phyloP scores from a whole-genome alignment of 2,797 vertebrate species.

The Melopsittacus undulatus region DNA sequence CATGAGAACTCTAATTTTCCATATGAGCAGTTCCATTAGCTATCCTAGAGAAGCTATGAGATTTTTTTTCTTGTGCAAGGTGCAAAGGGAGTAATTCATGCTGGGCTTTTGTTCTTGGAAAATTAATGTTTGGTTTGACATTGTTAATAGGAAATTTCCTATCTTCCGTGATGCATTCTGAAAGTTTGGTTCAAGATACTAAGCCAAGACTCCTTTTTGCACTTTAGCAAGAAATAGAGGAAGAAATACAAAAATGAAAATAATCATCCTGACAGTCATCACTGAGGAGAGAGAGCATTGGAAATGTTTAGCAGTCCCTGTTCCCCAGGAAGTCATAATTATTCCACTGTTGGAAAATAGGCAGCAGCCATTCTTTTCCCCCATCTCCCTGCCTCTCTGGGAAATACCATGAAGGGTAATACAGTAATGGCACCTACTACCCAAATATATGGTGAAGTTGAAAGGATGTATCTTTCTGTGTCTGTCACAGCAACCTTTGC shows the following conservation, averaged over 20 bases:
- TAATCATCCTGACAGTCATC: not conserved
- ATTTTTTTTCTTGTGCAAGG: not conserved
- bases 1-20: constrained; percentile 45
- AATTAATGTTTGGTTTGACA: not conserved
- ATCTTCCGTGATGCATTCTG: not conserved
- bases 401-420: not conserved
- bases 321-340: not conserved
- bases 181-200: not conserved
- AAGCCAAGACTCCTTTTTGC: not conserved
- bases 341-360: not conserved
- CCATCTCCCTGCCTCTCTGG: not conserved
- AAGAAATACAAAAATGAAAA: not conserved
- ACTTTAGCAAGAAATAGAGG: not conserved
- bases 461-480: not conserved
- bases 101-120: constrained; percentile 7
- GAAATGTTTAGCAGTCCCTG: not conserved
- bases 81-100: not conserved
- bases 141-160: not conserved
- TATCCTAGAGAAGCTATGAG: not conserved
- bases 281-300: not conserved
- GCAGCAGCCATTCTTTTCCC: not conserved
- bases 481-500: not conserved
- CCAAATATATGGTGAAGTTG: not conserved
- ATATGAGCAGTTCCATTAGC: constrained; percentile 36
- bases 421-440: not conserved